phyloP scores from a whole-genome alignment of 2,797 vertebrate genomes.

The Myiothlypis coronata region DNA sequence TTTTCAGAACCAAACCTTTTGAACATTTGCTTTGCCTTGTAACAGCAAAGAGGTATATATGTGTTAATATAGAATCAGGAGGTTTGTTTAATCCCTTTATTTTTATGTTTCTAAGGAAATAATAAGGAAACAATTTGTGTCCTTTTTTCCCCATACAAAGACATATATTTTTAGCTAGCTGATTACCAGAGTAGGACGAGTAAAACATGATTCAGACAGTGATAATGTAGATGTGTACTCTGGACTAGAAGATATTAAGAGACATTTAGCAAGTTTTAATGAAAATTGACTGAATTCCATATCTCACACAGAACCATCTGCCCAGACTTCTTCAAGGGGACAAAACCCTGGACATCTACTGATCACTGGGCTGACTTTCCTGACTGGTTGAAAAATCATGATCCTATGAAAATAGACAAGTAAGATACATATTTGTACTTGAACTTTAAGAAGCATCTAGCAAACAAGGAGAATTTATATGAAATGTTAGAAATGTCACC shows the following conservation, averaged over 20 bases:
- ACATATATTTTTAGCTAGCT: background rate
- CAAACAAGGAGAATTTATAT: background rate
- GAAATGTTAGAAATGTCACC: background rate
- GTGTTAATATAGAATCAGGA: background rate
- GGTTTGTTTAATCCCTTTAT: background rate
- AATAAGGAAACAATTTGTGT: background rate
- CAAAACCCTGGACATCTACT: conserved; percentile 83
- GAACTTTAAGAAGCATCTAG: background rate
- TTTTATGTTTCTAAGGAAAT: background rate
- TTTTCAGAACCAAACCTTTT: background rate
- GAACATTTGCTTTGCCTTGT: background rate
- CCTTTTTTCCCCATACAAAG: background rate
- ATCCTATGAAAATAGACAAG: conserved; percentile 83
- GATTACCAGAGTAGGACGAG: background rate
- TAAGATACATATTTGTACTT: conserved; percentile 57
- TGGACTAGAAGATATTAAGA: background rate
- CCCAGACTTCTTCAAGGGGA: conserved; percentile 89
- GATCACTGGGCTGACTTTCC: conserved; percentile 82
- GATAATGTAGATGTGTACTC: background rate
- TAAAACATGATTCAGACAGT: background rate
- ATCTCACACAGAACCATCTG: conserved; percentile 78
- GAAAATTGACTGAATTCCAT: background rate
- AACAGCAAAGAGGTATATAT: background rate
- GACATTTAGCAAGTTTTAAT: background rate
- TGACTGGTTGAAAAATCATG: conserved; percentile 83